These are phyloP conservation scores for Dasyprocta punctata DNA, from an alignment of 2,113 vertebrate species.

Conservation along the genomic window DNA sequence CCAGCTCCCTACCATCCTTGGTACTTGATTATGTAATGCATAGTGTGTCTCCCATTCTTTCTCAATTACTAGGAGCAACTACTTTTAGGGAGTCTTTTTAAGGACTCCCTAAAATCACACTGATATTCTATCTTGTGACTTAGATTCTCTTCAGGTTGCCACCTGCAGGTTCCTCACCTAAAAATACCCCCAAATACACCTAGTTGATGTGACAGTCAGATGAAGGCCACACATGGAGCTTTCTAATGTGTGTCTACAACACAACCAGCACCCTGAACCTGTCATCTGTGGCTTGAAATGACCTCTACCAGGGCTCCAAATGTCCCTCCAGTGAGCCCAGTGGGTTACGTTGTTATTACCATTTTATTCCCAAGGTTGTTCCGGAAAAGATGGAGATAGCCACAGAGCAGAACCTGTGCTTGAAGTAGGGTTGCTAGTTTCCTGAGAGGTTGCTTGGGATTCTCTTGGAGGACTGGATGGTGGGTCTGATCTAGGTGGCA, in stretches of 20 bases:
- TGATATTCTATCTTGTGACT: not conserved
- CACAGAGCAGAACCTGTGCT: not conserved
- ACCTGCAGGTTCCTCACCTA: not conserved
- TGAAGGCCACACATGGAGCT: not conserved
- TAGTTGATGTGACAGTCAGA: not conserved
- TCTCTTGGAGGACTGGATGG: not conserved
- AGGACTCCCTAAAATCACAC: not conserved
- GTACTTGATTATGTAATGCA: not conserved
- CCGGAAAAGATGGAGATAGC: not conserved
- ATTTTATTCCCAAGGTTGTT: not conserved
- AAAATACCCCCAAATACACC: not conserved
- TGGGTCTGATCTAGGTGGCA: not conserved
- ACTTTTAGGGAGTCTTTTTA: not conserved
- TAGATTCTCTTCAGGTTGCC: not conserved
- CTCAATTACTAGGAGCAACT: not conserved
- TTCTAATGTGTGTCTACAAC: not conserved
- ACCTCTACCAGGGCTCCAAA: not conserved
- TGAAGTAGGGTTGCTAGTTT: not conserved
- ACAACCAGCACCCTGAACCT: not conserved
- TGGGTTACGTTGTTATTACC: no score
- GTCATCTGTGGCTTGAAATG: not conserved
- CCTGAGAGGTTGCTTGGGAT: not conserved
- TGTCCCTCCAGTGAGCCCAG: not conserved
- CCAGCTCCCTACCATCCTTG: not conserved
- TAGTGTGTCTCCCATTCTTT: not conserved